Base-by-base conservation (phyloP, 2,888 invertebrate species). In the Andrena minutula region DNA sequence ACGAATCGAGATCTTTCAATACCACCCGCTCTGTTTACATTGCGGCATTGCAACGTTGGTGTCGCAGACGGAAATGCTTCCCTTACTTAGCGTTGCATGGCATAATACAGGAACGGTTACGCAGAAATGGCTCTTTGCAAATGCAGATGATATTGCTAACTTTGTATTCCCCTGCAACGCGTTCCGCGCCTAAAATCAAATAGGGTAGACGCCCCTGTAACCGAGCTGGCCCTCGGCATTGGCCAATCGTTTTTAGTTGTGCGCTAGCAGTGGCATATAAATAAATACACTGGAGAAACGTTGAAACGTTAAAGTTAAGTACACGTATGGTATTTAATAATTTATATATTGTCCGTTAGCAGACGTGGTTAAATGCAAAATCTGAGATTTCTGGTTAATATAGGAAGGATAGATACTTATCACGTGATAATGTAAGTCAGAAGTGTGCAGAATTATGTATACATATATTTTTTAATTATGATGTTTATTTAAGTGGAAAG, bases 1-100 rank as follows among this genome's bases (percentile, higher is more conserved):
- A 61, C 49, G 68, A 66, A 63, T 28, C 51, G 53, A 35, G 28
- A 73, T 56, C 26, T 47, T 68, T 68, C 58, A 10, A 58, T 41
- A 47, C 7, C 8, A 8, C 7, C 20, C 30, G 26, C 10, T 7
- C 20, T 51, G 20, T 51, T 66, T 51, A 30, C 23, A 26, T n/a
- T 51, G 28, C 58, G 28, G 51, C 20, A 7, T 20, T 51, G 41
- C 4, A 12, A 10, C 63, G 35, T 35, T 20, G 32, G 20, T 63
- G 23, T 35, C 20, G 47, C 16, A 2, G 28, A 20, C 32, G 12
- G 10, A 58, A 26, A 56, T 12, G 16, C 23, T 56, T 5, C n/a
- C n/a, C 0, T 49, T 10, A 49, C 16, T 53, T 53, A 32, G 16
- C 16, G 32, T 7, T 10, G 51, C 20, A 23, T 5, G 12, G 8